Base-by-base conservation (phyloP, 2,113 vertebrate species). In the Micronycteris hirsuta region DNA sequence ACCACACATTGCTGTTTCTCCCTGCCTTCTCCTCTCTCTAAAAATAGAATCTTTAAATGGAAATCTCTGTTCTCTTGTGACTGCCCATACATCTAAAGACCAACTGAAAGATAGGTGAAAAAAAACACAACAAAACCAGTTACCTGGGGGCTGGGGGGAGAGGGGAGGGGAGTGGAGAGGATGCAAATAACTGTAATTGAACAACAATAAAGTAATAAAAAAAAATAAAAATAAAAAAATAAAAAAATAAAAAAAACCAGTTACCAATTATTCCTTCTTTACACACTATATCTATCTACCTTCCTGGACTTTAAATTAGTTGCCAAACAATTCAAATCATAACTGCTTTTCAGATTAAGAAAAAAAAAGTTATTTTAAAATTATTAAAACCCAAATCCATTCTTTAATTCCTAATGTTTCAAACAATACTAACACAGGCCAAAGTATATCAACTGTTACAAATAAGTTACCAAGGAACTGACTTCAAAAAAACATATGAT, bases 401-500 rank as follows among this genome's bases (percentile, higher is more conserved):
- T 61, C 26, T 83, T 86, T 85, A 96, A 94, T 61, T 85, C 71
- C 49, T 85, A 94, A 63, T 14, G 15, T 80, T 91, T 93, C 41
- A 93, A 74, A 81, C 61, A 22, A 91, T 77, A 63, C 15, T 54
- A 96, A 77, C 24, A 65, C 58, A 77, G 14, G 28, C 33, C 90
- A 89, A 94, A 90, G 41, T 68, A 65, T 74, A 68, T 65, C 19
- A 86, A 86, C 33, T 70, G 43, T 68, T 58, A 92, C 9, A 95
- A 96, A 96, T 52, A 71, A 47, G 47, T 77, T 91, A 93, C 38
- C 28, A 93, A 95, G 68, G 93, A 88, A 85, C 38, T 93, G 17
- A 92, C 47, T 91, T 83, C 13, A 86, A 74, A 91, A 84, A 95
- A 92, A 85, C 58, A 78, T 63, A 92, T 56, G 56, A 91, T 26